Evolutionary conservation across 2,797 vertebrate species (phyloP).

Genomic region (Pangasius djambal): DNA sequence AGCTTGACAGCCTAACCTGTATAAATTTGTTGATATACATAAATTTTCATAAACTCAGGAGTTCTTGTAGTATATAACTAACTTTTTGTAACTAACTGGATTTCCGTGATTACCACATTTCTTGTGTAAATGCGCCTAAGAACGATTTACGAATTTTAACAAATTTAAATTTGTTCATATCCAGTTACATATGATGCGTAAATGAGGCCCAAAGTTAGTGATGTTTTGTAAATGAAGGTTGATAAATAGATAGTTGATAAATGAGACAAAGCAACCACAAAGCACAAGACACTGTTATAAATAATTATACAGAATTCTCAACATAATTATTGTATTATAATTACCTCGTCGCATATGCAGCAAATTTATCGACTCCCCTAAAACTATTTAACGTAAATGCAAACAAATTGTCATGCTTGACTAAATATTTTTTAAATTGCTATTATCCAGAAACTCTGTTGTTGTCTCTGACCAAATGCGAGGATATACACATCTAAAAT

Average conservation of each 20-base stretch:
- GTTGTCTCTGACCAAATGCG: slow-evolving; percentile 9
- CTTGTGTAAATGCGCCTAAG: not conserved
- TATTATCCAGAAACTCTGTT: not conserved
- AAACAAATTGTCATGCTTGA: slow-evolving; percentile 9
- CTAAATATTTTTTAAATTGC: slow-evolving; percentile 10
- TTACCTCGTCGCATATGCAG: not conserved
- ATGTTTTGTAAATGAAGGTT: not conserved
- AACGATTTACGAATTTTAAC: not conserved
- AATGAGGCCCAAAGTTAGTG: no score
- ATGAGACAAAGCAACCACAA: not conserved
- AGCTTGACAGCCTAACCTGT: not conserved
- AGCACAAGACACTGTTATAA: not conserved
- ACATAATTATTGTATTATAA: not conserved
- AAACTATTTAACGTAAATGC: slow-evolving; percentile 11
- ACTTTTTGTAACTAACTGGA: not conserved
- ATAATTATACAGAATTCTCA: not conserved
- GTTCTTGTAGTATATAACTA: not conserved
- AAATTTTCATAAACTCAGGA: not conserved
- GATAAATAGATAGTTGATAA: not conserved
- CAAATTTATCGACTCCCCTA: slow-evolving; percentile 13
- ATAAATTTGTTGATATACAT: not conserved
- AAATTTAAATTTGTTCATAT: not conserved
- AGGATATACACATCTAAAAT: slow-evolving; percentile 7
- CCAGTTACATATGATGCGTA: not conserved
- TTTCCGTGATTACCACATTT: not conserved